Evolutionary conservation across 1,140 invertebrate genomes (phyloP).

Genomic region (Philopotamus ludificatus): DNA sequence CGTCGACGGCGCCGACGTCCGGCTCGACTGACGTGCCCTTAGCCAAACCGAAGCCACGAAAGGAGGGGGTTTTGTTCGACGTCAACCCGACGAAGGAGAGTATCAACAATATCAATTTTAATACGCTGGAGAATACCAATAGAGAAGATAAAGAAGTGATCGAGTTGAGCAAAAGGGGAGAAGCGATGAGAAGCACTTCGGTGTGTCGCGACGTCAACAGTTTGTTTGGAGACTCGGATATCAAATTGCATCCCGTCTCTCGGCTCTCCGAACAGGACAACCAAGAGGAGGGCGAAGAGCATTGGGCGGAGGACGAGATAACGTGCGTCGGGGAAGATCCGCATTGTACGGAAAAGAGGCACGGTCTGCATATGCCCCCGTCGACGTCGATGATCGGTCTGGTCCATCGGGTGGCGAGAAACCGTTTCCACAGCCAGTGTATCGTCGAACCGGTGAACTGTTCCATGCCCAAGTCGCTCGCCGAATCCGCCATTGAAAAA

Average conservation of each 20-base stretch:
- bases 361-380: conserved; percentile 63
- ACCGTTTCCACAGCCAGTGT: conserved; percentile 65
- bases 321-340: conserved; percentile 31
- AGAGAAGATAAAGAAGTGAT: conserved; percentile 49
- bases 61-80: conserved; percentile 36
- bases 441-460: conserved; percentile 41
- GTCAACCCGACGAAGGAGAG: conserved; percentile 18
- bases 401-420: conserved; percentile 58
- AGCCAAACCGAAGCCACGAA: conserved; percentile 45
- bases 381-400: conserved; percentile 61
- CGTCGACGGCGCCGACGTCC: conserved; percentile 41
- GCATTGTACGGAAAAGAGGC: conserved; percentile 40
- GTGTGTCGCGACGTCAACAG: conserved; percentile 18
- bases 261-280: neutral
- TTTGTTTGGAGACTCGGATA: conserved; percentile 12
- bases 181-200: conserved; percentile 34
- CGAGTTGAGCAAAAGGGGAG: conserved; percentile 45
- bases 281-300: conserved; percentile 21
- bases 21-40: conserved; percentile 43
- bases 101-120: conserved; percentile 12
- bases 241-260: neutral
- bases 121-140: conserved; percentile 42
- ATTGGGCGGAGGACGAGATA: conserved; percentile 35
- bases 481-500: conserved; percentile 4
- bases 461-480: conserved; percentile 14